Evolutionary conservation across 2,797 vertebrate genomes (phyloP), one percentile per base, ranked within the genome.

Genomic region (Pteropus rufus): DNA sequence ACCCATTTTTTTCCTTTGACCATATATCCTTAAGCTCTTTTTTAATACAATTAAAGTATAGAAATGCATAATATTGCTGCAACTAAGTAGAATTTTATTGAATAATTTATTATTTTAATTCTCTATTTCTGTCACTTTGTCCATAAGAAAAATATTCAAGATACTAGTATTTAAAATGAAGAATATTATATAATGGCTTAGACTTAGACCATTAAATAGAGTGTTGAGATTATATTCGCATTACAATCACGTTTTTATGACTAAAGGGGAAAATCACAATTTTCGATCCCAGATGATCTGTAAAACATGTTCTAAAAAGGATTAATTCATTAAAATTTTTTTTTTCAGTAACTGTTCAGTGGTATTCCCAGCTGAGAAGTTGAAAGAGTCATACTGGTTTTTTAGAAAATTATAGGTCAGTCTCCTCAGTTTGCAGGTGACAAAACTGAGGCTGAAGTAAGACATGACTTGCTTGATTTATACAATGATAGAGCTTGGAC

Each of bases 91-190:
- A 21, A 31, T 95, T 87, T 81, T 73, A 44, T 41, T 73, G n/a
- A 85, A 62, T 83, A 89, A 83, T 89, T 84, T 64, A 86, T 89
- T 87, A 44, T 77, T 60, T 88, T 49, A 82, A 73, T 92, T 12
- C 31, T 93, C 24, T 69, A 70, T 21, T 19, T 93, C 67, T n/a
- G 56, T 36, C 26, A 49, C 52, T 92, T 89, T 87, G 4, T 73
- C 26, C 39, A 39, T 24, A 80, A 69, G 79, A 93, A 89, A 65
- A 72, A 58, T 93, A 96, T 24, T 72, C n/a, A 65, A 79, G 87
- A 65, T 44, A 70, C 7, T 67, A 69, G 21, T 76, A 82, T 93
- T 94, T 93, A 88, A 93, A 39, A 49, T 41, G 3, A 26, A 62
- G 34, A 91, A 58, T 54, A 60, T 31, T 76, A 65, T 46, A 89